Base-by-base conservation (phyloP, 2,888 invertebrate species). In the Tortricodes alternella region DNA sequence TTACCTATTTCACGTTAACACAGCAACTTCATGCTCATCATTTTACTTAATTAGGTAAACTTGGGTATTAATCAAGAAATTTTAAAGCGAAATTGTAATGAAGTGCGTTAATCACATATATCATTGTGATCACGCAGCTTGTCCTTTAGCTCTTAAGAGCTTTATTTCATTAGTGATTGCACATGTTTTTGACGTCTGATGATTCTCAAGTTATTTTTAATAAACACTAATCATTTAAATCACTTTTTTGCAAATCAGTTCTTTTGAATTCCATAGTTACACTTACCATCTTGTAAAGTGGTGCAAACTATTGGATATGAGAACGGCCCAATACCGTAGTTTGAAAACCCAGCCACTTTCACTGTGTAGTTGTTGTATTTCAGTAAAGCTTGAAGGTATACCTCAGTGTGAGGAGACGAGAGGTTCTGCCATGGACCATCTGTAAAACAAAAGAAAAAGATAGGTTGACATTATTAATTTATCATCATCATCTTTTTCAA, bases 281-380 rank as follows among this genome's bases (percentile, higher is more conserved):
- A 62, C 73, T 91, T 85, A 96, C 96, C 93, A 84, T 97, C 97
- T 84, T 97, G 96, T 66, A 96, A 93, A 0, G 97, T 97, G 41
- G 93, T 93, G 76, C 97, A 96, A 70, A 93, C 93, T 59, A 96
- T 92, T 9, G 96, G 93, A 49, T 92, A 90, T 53, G 96, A 96
- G 61, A 95, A 92, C 4, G 95, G 93, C 7, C 97, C 97, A 65
- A 96, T 94, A 0, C 97, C 97, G 24, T 95, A 95, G 53, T 94
- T 93, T 0, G 97, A 97, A 74, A 94, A 96, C 0, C 96, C 97
- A 65, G 96, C 86, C 0, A 97, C 95, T 76, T 96, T 94, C 43
- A 97, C 92, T 5, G 96, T 96, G 77, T 97, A 97, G 86, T 97
- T 97, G 1, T 96, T 95, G 71, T 94, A 96, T 70, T 96, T 96